A percentile compares a stretch with the other conserved stretches of the same genome.
Evolutionary conservation across 2,113 vertebrate species (phyloP).

Genomic region (Phrynocephalus versicolor): DNA sequence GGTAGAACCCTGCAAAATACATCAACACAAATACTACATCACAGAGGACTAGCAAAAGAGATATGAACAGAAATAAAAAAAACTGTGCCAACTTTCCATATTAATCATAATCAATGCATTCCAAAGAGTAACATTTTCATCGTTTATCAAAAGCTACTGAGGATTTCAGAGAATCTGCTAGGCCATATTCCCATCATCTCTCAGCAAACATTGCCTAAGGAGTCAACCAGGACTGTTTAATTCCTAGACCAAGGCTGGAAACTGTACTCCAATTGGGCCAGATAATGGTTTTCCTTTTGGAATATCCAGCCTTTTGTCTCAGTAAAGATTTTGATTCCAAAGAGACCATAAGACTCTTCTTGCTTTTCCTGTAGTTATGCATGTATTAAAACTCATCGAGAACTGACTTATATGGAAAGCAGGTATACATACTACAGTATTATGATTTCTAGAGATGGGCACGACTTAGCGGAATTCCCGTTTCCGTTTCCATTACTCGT

Average conservation of each 20-base stretch:
- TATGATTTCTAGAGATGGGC: no score
- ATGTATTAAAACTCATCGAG: neutral
- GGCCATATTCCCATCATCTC: neutral
- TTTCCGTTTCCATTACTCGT: no score
- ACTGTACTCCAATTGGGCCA: neutral
- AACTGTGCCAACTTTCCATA: neutral
- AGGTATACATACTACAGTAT: neutral
- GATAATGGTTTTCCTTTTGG: neutral
- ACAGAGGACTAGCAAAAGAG: neutral
- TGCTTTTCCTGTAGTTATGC: neutral
- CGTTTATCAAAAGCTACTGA: neutral
- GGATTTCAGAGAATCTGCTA: no score
- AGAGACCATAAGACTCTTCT: no score
- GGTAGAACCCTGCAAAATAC: neutral
- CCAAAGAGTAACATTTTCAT: neutral
- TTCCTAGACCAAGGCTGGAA: neutral
- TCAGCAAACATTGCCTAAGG: neutral
- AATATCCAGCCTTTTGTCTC: no score
- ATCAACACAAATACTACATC: neutral
- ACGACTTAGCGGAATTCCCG: no score
- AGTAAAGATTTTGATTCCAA: no score
- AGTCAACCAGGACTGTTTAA: neutral
- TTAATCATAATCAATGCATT: neutral
- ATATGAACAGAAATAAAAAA: neutral
- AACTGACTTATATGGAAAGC: neutral